Conservation (phyloP, 2,113 vertebrate species). For the Todiramphus saurophagus region DNA sequence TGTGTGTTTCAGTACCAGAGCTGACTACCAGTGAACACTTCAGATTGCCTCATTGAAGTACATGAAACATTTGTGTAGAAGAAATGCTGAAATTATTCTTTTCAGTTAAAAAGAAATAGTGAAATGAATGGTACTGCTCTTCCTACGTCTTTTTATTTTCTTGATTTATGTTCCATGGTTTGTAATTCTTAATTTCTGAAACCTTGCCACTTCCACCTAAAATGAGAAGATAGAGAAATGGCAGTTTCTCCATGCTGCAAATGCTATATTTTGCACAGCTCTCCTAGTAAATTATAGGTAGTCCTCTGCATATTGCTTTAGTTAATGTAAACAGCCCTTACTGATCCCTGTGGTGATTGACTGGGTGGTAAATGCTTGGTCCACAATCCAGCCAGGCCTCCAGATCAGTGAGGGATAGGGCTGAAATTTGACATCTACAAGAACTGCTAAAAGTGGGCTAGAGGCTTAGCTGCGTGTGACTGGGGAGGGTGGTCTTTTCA, state of each 20-base stretch:
- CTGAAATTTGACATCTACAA: neutral
- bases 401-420: neutral
- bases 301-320: neutral
- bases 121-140: neutral
- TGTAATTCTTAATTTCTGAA: neutral
- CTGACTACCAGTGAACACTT: neutral
- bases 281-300: neutral
- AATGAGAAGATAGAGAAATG: neutral
- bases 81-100: neutral
- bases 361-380: no score
- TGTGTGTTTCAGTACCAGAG: neutral
- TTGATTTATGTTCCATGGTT: neutral
- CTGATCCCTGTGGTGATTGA: neutral
- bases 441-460: neutral
- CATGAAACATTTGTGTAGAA: neutral
- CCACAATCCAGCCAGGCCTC: neutral
- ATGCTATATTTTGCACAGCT: neutral
- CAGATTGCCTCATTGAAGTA: neutral
- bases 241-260: neutral
- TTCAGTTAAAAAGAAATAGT: neutral
- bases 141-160: neutral
- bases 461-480: accelerated
- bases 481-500: neutral
- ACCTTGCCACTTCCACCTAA: neutral
- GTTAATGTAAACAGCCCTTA: neutral